A percentile compares a stretch with the other conserved stretches of the same genome.
phyloP scores from a whole-genome alignment of 1,140 invertebrate genomes.

The Phymastichus coffea region DNA sequence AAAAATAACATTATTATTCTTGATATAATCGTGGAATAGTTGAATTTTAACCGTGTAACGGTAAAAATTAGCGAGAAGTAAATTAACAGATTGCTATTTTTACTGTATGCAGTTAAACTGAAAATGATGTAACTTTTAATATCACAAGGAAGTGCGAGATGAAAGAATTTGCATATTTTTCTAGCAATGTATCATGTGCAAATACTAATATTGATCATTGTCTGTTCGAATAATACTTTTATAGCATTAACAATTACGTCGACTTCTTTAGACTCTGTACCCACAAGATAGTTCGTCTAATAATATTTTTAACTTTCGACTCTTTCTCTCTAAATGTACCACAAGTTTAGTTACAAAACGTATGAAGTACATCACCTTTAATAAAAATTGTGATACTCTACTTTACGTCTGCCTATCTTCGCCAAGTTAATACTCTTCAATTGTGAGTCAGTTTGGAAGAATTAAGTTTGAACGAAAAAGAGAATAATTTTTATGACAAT shows the following conservation, averaged over 20 bases:
- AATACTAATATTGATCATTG: neutral
- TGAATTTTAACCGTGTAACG: neutral
- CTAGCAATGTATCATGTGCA: neutral
- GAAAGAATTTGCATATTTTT: conserved; percentile 3
- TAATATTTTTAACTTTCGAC: neutral
- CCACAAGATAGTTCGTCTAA: too few relatives aligned
- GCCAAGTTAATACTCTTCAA: too few relatives aligned
- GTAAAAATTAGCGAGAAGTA: conserved; percentile 3
- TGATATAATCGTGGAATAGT: too few relatives aligned
- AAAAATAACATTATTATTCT: neutral
- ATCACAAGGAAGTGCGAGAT: neutral
- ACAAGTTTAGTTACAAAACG: too few relatives aligned
- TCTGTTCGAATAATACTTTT: conserved; percentile 14
- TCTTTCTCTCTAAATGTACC: neutral
- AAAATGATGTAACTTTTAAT: too few relatives aligned
- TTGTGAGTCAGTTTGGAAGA: too few relatives aligned
- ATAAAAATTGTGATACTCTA: too few relatives aligned
- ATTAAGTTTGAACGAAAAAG: too few relatives aligned
- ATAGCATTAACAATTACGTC: neutral
- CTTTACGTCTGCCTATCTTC: too few relatives aligned
- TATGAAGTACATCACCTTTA: too few relatives aligned
- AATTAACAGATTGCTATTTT: neutral
- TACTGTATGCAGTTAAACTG: neutral
- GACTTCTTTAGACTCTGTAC: too few relatives aligned
- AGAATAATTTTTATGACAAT: conserved; percentile 13